phyloP scores from a whole-genome alignment of 2,797 vertebrate genomes.

The Trachurus trachurus region DNA sequence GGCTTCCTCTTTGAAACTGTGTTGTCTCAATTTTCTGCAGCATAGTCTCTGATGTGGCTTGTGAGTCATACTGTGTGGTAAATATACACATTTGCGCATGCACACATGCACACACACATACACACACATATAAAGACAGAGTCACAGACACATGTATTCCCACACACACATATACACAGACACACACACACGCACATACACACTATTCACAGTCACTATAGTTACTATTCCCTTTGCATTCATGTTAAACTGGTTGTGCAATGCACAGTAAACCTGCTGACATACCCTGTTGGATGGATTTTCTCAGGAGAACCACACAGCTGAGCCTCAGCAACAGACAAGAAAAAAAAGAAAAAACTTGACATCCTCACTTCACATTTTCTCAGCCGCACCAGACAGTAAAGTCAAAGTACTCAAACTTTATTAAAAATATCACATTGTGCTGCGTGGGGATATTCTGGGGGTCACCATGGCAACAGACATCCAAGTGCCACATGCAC shows the following conservation, averaged over 20 bases:
- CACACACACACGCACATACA: conserved; percentile 24
- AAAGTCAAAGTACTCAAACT: conserved; percentile 73
- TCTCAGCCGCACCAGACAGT: conserved; percentile 62
- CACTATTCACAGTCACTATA: conserved; percentile 51
- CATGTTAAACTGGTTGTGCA: conserved; percentile 30
- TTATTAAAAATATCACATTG: conserved; percentile 79
- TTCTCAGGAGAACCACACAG: conserved; percentile 30
- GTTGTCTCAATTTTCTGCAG: conserved; percentile 81
- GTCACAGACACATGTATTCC: conserved; percentile 39
- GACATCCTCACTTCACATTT: conserved; percentile 46
- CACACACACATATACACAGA: conserved; percentile 47
- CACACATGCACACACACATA: conserved; percentile 45
- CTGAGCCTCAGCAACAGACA: conserved; percentile 27
- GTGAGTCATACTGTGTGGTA: conserved; percentile 84
- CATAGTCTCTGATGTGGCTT: conserved; percentile 81
- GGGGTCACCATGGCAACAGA: conserved; percentile 85
- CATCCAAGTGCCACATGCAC: conserved; percentile 73
- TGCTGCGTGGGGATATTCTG: conserved; percentile 73
- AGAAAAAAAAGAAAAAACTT: conserved; percentile 34
- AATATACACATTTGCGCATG: conserved; percentile 76
- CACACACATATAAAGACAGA: conserved; percentile 18
- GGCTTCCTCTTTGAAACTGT: conserved; percentile 85
- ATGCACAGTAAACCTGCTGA: conserved; percentile 34
- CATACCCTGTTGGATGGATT: conserved; percentile 36
- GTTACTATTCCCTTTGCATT: conserved; percentile 42